Evolutionary conservation across 2,888 invertebrate genomes (phyloP).

Genomic region (Sinodicranocentrus sp.): DNA sequence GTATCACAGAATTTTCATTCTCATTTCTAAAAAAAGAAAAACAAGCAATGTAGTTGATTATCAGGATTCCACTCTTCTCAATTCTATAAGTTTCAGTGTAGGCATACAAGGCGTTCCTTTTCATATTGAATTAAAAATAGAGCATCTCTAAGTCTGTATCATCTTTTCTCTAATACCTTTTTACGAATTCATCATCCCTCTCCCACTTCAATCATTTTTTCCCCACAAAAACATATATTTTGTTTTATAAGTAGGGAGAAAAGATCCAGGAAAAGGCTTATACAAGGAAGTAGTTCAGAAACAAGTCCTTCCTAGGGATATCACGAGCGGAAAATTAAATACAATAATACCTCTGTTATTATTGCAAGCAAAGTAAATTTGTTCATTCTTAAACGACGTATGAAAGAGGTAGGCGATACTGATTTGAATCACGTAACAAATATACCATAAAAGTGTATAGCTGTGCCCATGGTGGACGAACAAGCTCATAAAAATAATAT

Average conservation of each 20-base stretch:
- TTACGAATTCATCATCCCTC: slow-evolving; percentile 49
- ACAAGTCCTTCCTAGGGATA: background rate
- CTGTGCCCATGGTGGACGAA: no score
- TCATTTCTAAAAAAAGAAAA: background rate
- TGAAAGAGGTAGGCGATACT: no score
- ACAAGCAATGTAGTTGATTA: slow-evolving; percentile 8
- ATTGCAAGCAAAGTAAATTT: no score
- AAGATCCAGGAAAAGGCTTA: background rate
- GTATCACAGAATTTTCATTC: no score
- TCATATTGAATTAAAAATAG: slow-evolving; percentile 52
- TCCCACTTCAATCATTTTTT: slow-evolving; percentile 25
- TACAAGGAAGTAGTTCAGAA: no score
- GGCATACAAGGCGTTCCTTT: slow-evolving; percentile 13
- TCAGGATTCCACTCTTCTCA: slow-evolving; percentile 14
- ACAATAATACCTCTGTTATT: slow-evolving; percentile 16
- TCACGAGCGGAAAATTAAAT: slow-evolving; percentile 35
- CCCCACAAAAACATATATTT: background rate
- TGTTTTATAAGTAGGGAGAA: background rate
- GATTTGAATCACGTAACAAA: no score
- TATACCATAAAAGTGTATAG: no score
- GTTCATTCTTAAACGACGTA: no score
- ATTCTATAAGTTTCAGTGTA: background rate
- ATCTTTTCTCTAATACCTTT: slow-evolving; percentile 45
- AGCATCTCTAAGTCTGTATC: slow-evolving; percentile 5
- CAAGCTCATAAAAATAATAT: no score